A percentile compares a stretch with the other conserved stretches of the same genome.
These are phyloP conservation scores for Phortica okadai DNA, from an alignment of 2,888 invertebrate species.

Conservation along the genomic window DNA sequence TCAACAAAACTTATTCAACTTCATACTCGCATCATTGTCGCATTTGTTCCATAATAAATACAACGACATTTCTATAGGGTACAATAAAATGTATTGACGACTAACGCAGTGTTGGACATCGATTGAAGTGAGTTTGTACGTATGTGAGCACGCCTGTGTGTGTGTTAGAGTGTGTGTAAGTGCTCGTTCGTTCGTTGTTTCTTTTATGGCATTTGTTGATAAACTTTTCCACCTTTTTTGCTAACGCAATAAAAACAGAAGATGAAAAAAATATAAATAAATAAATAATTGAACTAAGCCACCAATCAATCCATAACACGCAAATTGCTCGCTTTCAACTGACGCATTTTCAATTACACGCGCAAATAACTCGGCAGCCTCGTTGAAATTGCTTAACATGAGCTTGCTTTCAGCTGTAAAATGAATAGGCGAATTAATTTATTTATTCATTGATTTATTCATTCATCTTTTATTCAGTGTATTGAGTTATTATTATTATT, in stretches of 20 bases:
- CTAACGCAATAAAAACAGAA: background rate
- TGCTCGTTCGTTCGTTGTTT: too few species aligned
- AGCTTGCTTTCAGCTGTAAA: constrained; percentile 42
- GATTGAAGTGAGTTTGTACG: too few species aligned
- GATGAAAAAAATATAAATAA: background rate
- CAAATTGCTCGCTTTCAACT: background rate
- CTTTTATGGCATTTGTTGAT: background rate
- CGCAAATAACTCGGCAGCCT: constrained; percentile 57
- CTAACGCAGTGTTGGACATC: too few species aligned
- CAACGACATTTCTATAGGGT: too few species aligned
- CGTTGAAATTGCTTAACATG: background rate
- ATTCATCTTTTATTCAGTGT: constrained; percentile 34
- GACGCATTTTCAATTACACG: constrained; percentile 35
- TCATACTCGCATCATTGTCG: too few species aligned
- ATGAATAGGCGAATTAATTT: constrained; percentile 65
- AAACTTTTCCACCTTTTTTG: background rate
- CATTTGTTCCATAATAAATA: too few species aligned
- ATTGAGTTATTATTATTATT: constrained; percentile 33
- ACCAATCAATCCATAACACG: constrained; percentile 13
- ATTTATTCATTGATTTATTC: constrained; percentile 48
- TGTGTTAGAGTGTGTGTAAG: background rate
- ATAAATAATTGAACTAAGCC: background rate
- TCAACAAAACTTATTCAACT: too few species aligned
- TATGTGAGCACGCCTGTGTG: background rate
- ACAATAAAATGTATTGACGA: too few species aligned